phyloP scores from a whole-genome alignment of 2,888 invertebrate species.

The Folsomia candida region DNA sequence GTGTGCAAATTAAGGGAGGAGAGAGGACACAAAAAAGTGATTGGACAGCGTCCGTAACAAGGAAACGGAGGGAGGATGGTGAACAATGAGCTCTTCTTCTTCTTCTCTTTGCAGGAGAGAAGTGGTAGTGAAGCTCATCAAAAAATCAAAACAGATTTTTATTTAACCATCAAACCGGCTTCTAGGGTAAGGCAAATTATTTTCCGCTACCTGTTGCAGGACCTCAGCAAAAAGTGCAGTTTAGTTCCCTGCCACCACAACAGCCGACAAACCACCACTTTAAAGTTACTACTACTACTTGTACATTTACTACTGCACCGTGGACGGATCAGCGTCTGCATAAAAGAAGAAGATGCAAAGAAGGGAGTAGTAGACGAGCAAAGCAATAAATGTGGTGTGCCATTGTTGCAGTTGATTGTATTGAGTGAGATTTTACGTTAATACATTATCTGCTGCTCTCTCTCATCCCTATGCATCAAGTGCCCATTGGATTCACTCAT shows the following conservation, averaged over 20 bases:
- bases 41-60: not conserved
- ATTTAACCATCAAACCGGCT: not conserved
- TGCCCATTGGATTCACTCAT: not conserved
- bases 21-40: not conserved
- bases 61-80: not conserved
- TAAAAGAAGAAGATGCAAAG: not conserved
- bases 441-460: not conserved
- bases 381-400: not conserved
- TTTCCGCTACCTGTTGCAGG: conserved; percentile 14
- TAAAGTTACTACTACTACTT: not conserved
- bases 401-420: not conserved
- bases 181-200: conserved; percentile 9
- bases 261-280: not conserved
- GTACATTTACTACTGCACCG: no score
- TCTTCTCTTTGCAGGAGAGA: not conserved
- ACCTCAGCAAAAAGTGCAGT: not conserved
- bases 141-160: not conserved
- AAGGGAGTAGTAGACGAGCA: not conserved
- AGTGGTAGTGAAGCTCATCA: not conserved
- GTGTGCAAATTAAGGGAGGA: not conserved
- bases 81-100: not conserved
- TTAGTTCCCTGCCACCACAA: not conserved
- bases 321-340: no score
- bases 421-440: not conserved
- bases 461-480: not conserved